These are phyloP conservation scores for Megalops cyprinoides DNA, from an alignment of 2,797 vertebrate species.

Conservation along the genomic window DNA sequence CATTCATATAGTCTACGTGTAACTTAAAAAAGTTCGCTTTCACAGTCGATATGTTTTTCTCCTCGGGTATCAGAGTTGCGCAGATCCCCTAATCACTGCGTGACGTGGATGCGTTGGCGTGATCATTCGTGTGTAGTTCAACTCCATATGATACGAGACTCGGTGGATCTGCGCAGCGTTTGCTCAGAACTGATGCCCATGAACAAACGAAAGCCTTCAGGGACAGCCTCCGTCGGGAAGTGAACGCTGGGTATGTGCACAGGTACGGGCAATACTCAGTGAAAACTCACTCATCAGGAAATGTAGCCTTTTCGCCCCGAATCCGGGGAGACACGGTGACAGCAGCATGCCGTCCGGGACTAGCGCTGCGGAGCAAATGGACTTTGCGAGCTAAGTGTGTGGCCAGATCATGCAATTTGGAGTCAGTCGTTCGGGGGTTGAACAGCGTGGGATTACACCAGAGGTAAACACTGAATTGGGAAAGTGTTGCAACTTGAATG, in stretches of 20 bases:
- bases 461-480: constrained; percentile 5
- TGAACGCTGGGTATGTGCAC: background rate
- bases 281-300: constrained; percentile 1
- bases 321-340: background rate
- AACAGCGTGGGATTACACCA: constrained; percentile 13
- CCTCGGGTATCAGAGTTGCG: background rate
- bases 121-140: background rate
- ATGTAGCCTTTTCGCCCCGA: background rate
- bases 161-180: background rate
- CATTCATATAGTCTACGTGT: constrained; percentile 20
- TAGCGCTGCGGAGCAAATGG: constrained; percentile 42
- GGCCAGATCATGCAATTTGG: background rate
- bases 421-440: background rate
- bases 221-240: constrained; percentile 6
- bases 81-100: background rate
- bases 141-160: background rate
- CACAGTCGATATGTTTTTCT: background rate
- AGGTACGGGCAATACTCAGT: background rate
- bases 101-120: background rate
- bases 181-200: background rate
- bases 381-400: constrained; percentile 28
- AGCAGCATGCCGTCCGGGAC: background rate
- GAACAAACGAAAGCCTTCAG: background rate
- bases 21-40: constrained; percentile 16
- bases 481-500: background rate